phyloP scores from a whole-genome alignment of 1,140 invertebrate genomes.

The Drosophila sturtevanti region DNA sequence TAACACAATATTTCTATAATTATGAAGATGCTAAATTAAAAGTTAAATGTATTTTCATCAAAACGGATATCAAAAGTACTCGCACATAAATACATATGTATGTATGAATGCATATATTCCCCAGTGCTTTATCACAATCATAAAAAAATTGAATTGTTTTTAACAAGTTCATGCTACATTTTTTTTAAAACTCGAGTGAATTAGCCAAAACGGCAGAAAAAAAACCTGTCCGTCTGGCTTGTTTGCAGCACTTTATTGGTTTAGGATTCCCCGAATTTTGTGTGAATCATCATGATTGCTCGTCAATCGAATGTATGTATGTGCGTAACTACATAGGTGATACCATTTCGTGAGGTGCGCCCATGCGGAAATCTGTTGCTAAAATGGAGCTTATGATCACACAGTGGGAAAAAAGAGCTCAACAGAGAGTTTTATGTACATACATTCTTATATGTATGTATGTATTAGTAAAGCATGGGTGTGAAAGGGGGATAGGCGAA shows the following conservation, averaged over 20 bases:
- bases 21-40: not conserved
- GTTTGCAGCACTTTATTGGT: conserved; percentile 62
- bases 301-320: conserved; percentile 30
- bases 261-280: conserved; percentile 70
- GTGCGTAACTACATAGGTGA: conserved; percentile 12
- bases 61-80: not conserved
- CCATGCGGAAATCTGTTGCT: conserved; percentile 57
- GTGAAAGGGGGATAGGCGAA: not conserved
- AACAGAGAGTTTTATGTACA: too few species aligned
- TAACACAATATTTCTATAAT: not conserved
- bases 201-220: conserved; percentile 9
- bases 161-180: conserved; percentile 16
- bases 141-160: not conserved
- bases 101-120: too few species aligned
- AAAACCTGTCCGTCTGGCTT: conserved; percentile 63
- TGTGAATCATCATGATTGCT: conserved; percentile 54
- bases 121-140: too few species aligned
- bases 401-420: too few species aligned
- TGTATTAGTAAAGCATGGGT: too few species aligned
- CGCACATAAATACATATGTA: not conserved
- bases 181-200: conserved; percentile 14
- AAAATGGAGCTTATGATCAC: conserved; percentile 4
- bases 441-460: too few species aligned
- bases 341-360: conserved; percentile 20
- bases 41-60: not conserved